Evolutionary conservation across 2,888 invertebrate species (phyloP), one percentile per base, ranked within the genome.

Genomic region (Caenorhabditis sp.): DNA sequence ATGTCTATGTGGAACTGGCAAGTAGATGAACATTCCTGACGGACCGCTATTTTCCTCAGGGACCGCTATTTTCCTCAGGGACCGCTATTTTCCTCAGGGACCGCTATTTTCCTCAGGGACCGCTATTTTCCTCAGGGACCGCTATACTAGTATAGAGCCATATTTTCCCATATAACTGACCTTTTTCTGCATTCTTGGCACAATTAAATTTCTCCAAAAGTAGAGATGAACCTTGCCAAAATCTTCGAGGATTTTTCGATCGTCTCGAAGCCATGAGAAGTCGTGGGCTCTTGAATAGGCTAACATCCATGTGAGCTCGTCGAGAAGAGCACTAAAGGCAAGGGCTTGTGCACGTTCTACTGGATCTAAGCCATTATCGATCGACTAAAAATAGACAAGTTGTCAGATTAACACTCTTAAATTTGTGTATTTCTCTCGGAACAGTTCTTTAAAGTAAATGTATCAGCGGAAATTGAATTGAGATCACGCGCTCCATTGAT

Each of bases 281-380:
- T 74, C 68, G n/a, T 53, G 58, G 8, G 63, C 63, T n/a, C 74
- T 66, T 0, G 74, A 69, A 53, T 57, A 74, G n/a, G 74, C 66
- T 14, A 74, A 50, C 74, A 74, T 74, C 74, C 74, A 74, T 10
- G 63, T 56, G 23, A 74, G 53, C 53, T 74, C 70, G 49, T 74
- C 74, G 10, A 74, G 64, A 17, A 74, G 26, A 57, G 74, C 61
- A 36, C 74, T 70, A 38, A 74, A 50, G 1, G 74, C 74, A 1
- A 74, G 21, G n/a, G 73, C 65, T 25, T 73, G 73, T 8, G 73
- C 73, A n/a, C 73, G 54, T 52, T 73, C 73, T 31, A 66, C 52
- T 2, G 73, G 69, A 5, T 63, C 43, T 1, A 73, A 49, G 1
- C 69, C 73, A 2, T 52, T 52, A 59, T 73, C 73, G 4, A 69